phyloP scores from a whole-genome alignment of 2,113 vertebrate species.

The Vidua macroura region DNA sequence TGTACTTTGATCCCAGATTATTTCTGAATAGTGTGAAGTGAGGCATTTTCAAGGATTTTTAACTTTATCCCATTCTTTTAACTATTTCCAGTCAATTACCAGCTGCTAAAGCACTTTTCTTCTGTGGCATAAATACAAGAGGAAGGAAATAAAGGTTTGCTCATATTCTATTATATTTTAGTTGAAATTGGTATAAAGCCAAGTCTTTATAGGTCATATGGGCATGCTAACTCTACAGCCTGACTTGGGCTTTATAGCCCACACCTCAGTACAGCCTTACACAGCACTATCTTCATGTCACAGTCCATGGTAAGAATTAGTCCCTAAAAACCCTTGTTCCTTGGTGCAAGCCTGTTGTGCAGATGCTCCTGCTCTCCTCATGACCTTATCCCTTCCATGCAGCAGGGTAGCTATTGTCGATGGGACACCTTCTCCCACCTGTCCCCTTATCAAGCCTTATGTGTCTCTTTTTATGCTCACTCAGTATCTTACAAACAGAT shows the following conservation, averaged over 20 bases:
- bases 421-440: background rate
- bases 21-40: background rate
- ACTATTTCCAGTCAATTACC: background rate
- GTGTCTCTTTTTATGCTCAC: background rate
- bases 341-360: background rate
- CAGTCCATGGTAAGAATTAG: background rate
- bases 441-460: background rate
- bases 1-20: constrained; percentile 9
- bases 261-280: background rate
- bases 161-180: background rate
- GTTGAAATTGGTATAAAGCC: background rate
- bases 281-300: background rate
- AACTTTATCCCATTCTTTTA: background rate
- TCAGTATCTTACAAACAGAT: background rate
- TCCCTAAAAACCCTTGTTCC: background rate
- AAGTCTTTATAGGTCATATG: background rate
- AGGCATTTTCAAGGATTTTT: background rate
- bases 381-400: background rate
- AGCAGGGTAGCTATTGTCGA: background rate
- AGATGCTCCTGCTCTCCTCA: background rate
- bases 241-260: background rate
- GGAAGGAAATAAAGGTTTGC: background rate
- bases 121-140: background rate
- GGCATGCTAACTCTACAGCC: background rate
- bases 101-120: background rate